A percentile compares a stretch with the other conserved stretches of the same genome.
Conservation (phyloP, 2,113 vertebrate genomes). For the Sceloporus tristichus region DNA sequence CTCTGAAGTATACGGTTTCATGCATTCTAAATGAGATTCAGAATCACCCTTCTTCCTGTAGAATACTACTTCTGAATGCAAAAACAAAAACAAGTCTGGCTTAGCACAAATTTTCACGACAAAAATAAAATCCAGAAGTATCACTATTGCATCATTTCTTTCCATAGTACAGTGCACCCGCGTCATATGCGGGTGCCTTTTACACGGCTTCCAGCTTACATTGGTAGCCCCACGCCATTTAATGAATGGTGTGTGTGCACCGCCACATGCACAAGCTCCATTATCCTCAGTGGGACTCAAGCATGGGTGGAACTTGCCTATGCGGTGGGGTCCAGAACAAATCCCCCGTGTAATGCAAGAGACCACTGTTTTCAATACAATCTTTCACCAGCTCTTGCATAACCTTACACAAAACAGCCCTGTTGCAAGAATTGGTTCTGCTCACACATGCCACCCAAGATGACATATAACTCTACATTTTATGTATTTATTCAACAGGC, state of each 20-base stretch:
- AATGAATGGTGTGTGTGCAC: too few species aligned
- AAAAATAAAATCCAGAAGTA: neutral
- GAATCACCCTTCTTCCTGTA: neutral
- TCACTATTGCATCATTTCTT: too few species aligned
- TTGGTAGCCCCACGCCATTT: too few species aligned
- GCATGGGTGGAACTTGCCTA: too few species aligned
- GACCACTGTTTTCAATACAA: neutral
- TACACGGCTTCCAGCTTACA: too few species aligned
- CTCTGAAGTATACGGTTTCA: neutral
- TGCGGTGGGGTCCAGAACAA: too few species aligned
- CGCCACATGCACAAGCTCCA: too few species aligned
- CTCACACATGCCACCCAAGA: neutral
- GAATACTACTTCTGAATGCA: neutral
- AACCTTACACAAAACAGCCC: neutral
- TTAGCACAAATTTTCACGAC: neutral
- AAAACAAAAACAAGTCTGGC: neutral
- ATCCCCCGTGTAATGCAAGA: too few species aligned
- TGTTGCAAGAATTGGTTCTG: too few species aligned
- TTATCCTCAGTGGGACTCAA: too few species aligned
- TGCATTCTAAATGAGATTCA: neutral
- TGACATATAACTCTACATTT: neutral
- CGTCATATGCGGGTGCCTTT: too few species aligned
- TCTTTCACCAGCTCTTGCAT: neutral
- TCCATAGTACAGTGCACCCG: too few species aligned
- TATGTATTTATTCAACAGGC: conserved; percentile 5